A percentile compares a stretch with the other conserved stretches of the same genome.
Evolutionary conservation across 2,888 invertebrate species (phyloP).

Genomic region (Eristalis arbustorum): DNA sequence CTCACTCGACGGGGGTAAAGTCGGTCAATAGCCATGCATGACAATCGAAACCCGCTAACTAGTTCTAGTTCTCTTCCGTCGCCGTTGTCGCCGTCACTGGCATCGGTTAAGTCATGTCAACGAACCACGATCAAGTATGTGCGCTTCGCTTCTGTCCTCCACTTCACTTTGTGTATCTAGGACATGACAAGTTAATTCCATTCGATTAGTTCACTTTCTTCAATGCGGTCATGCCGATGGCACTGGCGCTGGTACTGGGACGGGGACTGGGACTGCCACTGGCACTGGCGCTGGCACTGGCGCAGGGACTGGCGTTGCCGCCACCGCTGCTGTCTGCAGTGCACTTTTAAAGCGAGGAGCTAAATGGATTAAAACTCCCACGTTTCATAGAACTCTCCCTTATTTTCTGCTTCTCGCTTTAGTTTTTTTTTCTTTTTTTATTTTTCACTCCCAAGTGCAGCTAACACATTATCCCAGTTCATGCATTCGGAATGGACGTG

Average conservation of each 20-base stretch:
- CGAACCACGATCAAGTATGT: slow-evolving; percentile 53
- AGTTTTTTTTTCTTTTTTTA: neutral
- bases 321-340: too few relatives aligned
- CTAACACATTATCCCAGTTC: slow-evolving; percentile 31
- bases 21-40: slow-evolving; percentile 48
- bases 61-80: slow-evolving; percentile 25
- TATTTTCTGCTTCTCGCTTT: neutral
- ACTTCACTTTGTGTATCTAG: slow-evolving; percentile 35
- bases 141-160: slow-evolving; percentile 55
- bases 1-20: slow-evolving; percentile 22
- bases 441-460: neutral
- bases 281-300: too few relatives aligned
- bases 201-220: slow-evolving; percentile 66
- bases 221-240: slow-evolving; percentile 19
- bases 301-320: neutral
- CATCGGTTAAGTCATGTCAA: slow-evolving; percentile 55
- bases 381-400: neutral
- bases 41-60: neutral
- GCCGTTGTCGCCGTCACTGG: neutral
- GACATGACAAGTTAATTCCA: slow-evolving; percentile 69
- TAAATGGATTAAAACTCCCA: slow-evolving; percentile 64
- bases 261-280: too few relatives aligned
- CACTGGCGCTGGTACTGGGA: too few relatives aligned
- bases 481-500: neutral
- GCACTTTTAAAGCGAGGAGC: slow-evolving; percentile 30